These are phyloP conservation scores for Cryptoblepharus egeriae DNA, from an alignment of 2,797 vertebrate species.

Conservation along the genomic window DNA sequence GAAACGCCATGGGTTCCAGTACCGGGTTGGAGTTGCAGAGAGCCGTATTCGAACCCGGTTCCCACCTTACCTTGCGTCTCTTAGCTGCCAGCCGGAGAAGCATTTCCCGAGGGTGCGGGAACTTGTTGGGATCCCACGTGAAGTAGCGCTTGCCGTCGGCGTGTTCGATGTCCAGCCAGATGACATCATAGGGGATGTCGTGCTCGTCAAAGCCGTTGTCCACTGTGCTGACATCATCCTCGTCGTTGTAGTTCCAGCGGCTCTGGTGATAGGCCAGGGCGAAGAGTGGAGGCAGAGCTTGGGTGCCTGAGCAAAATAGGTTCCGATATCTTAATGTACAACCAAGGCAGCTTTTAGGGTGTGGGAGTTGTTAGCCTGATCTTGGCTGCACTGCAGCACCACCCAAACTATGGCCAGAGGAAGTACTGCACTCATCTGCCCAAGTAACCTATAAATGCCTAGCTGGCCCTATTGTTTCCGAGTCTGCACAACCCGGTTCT, in stretches of 20 bases:
- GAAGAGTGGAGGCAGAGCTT: conserved; percentile 90
- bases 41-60: rapidly evolving
- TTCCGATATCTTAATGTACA: too few relatives aligned
- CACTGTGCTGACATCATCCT: conserved; percentile 88
- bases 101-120: conserved; percentile 86
- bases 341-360: too few relatives aligned
- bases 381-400: too few relatives aligned
- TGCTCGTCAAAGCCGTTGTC: conserved; percentile 89
- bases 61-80: conserved; percentile 83
- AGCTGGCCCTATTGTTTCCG: too few relatives aligned
- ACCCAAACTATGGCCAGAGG: too few relatives aligned
- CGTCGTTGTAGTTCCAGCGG: conserved; percentile 97
- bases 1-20: not conserved
- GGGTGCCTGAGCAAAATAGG: conserved; percentile 83
- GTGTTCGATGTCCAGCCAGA: conserved; percentile 97
- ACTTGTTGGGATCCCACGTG: conserved; percentile 93
- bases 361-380: too few relatives aligned
- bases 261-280: conserved; percentile 93
- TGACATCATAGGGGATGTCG: conserved; percentile 89
- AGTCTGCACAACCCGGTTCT: too few relatives aligned
- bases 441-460: too few relatives aligned
- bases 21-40: too few relatives aligned
- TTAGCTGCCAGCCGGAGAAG: conserved; percentile 83
- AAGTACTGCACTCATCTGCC: too few relatives aligned
- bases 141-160: conserved; percentile 96